A percentile compares a stretch with the other conserved stretches of the same genome.
These are phyloP conservation scores for Grammomys surdaster DNA, from an alignment of 2,113 vertebrate genomes.

Conservation along the genomic window DNA sequence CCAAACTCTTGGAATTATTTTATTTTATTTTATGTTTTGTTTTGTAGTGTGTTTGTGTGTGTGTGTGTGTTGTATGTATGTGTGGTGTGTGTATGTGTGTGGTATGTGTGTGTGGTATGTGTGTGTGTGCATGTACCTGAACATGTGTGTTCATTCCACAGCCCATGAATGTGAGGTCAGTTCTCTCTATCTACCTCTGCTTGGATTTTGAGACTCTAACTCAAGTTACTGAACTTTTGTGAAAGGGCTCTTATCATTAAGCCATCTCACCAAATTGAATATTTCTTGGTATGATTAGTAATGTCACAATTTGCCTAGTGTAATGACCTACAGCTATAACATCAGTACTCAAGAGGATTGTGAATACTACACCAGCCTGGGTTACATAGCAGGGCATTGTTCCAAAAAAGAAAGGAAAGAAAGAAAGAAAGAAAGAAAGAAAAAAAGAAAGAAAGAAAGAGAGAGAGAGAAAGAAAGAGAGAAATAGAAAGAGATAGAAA, in stretches of 20 bases:
- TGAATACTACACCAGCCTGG: background rate
- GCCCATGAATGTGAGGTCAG: background rate
- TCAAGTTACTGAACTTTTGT: too few relatives aligned
- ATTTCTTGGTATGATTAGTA: constrained; percentile 44
- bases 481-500: background rate
- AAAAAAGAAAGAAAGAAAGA: background rate
- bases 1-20: background rate
- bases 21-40: background rate
- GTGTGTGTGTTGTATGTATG: background rate
- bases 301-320: constrained; percentile 13
- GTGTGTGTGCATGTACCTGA: background rate
- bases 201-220: background rate
- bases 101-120: too few relatives aligned
- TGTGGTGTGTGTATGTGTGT: too few relatives aligned
- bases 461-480: too few relatives aligned
- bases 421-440: too few relatives aligned
- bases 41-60: background rate
- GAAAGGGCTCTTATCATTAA: background rate
- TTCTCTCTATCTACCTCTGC: background rate
- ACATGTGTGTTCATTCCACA: background rate
- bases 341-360: background rate
- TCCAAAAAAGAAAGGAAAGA: background rate
- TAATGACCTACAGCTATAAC: background rate
- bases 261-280: background rate
- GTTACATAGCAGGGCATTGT: background rate